Percentiles rank a stretch among this genome's conserved stretches.
Evolutionary conservation across 2,113 vertebrate genomes (phyloP).

Genomic region (Speoplatyrhinus poulsoni): DNA sequence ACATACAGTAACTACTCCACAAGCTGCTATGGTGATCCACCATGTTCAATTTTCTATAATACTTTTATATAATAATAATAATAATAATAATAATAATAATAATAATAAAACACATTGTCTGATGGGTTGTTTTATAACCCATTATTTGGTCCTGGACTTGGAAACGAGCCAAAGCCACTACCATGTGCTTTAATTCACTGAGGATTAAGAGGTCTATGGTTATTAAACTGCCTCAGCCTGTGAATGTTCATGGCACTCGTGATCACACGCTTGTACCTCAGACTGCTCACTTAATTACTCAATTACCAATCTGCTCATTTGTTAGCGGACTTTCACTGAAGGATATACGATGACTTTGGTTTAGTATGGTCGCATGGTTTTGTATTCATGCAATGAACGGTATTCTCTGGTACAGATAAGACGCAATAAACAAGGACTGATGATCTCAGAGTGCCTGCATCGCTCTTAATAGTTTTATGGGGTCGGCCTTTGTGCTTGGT

Average conservation of each 20-base stretch:
- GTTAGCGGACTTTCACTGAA: background rate
- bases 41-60: too few species aligned
- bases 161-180: constrained; percentile 6
- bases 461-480: constrained; percentile 28
- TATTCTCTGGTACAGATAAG: background rate
- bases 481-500: constrained; percentile 24
- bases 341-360: too few species aligned
- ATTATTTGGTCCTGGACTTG: constrained; percentile 4
- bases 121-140: background rate
- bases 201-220: constrained; percentile 7
- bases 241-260: background rate
- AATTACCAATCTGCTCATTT: background rate
- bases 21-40: constrained; percentile 4
- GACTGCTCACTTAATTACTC: background rate
- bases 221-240: background rate
- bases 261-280: constrained; percentile 22
- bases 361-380: too few species aligned
- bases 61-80: background rate
- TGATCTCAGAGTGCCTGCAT: constrained; percentile 7
- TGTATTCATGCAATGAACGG: too few species aligned
- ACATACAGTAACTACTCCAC: background rate
- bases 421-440: background rate
- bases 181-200: background rate
- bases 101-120: background rate
- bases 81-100: too few species aligned